Evolutionary conservation across 2,888 invertebrate genomes (phyloP), one percentile per base, ranked within the genome.

Genomic region (Luffia ferchaultella): DNA sequence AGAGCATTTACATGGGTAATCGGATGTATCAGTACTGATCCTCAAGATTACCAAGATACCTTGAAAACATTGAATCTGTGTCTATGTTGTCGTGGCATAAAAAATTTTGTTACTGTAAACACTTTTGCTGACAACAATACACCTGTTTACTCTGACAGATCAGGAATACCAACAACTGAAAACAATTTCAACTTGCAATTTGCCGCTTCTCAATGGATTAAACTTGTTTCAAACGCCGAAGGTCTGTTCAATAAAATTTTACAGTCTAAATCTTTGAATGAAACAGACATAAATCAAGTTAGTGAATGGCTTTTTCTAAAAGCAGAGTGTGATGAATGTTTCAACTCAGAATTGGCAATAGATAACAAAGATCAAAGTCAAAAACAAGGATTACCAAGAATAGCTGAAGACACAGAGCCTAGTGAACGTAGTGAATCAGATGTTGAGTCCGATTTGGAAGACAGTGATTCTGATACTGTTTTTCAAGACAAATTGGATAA

Each of bases 301-400:
- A 85, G 92, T 63, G 91, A 93, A 58, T 95, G 95, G 95, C 76
- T 95, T 16, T 93, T 91, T 61, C 76, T 93, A 54, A 94, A 94
- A 64, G 93, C 93, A 58, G 95, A 95, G 71, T 94, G 93, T 71
- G 93, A 94, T 69, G 93, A 94, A 64, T 93, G 93, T 65, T 85
- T 92, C 46, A 88, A 87, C 54, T 80, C 73, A 55, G 89, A 89
- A 61, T 78, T 80, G 43, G 70, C 61, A 60, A 73, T 65, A 57
- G 84, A 78, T 58, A 80, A 79, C 54, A 79, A 78, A 61, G 82
- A 80, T 59, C 63, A 63, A 47, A 67, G 62, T 48, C 68, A 70
- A 53, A 85, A 85, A 56, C 80, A 83, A 55, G 82, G 78, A 2
- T 64, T 83, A 51, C 82, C 82, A 19, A 71, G 82, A 60, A 84